A percentile compares a stretch with the other conserved stretches of the same genome.
Evolutionary conservation across 2,888 invertebrate genomes (phyloP).

Genomic region (Drosophila longiperda): DNA sequence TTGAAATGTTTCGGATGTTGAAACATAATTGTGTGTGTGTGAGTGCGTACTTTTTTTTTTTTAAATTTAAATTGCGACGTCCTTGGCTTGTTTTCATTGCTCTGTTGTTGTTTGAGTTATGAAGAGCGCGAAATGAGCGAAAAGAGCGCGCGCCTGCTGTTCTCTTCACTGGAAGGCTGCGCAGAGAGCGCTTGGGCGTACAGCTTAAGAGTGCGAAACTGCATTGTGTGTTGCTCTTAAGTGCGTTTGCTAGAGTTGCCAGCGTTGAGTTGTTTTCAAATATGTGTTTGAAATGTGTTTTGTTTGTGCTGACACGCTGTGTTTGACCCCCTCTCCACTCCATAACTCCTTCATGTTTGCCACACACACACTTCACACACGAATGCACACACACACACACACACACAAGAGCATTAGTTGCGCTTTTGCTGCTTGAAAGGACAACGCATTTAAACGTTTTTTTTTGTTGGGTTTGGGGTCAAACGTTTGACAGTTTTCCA

Average conservation of each 20-base stretch:
- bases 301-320: conserved; percentile 31
- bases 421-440: conserved; percentile 58
- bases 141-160: conserved; percentile 4
- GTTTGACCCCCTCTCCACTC: conserved; percentile 8
- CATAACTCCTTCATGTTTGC: conserved; percentile 19
- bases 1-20: conserved; percentile 52
- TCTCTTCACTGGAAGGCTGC: conserved; percentile 56
- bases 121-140: conserved; percentile 4
- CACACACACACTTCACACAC: conserved; percentile 50
- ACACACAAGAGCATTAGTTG: conserved; percentile 68
- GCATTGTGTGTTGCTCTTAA: conserved; percentile 33
- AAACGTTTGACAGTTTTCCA: conserved; percentile 40
- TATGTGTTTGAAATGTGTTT: not conserved
- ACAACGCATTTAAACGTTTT: conserved; percentile 37
- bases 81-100: conserved; percentile 37
- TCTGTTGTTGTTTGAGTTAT: conserved; percentile 22
- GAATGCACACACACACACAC: conserved; percentile 38
- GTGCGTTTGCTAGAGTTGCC: conserved; percentile 37
- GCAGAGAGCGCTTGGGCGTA: conserved; percentile 40
- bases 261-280: conserved; percentile 11
- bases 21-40: conserved; percentile 44
- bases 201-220: conserved; percentile 37
- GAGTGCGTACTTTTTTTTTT: not conserved
- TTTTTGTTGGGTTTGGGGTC: conserved; percentile 19
- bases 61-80: conserved; percentile 44